These are phyloP conservation scores for Phocoena sinus DNA, from an alignment of 2,113 vertebrate genomes.

Conservation along the genomic window DNA sequence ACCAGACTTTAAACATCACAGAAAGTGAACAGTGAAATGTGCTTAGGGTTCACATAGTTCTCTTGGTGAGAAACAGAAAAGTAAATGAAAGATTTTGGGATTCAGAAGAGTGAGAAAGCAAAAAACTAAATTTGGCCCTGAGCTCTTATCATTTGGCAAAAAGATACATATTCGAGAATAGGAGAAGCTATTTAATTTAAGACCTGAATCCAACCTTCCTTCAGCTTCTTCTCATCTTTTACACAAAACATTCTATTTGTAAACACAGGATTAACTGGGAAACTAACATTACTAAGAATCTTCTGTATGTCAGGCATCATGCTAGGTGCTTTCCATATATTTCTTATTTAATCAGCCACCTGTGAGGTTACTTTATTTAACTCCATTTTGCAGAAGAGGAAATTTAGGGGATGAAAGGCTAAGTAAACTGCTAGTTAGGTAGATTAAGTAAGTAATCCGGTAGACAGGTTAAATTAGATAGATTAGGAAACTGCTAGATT, in stretches of 20 bases:
- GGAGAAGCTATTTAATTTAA: neutral
- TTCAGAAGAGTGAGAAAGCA: neutral
- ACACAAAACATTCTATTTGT: neutral
- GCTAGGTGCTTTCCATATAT: neutral
- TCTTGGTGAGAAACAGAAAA: neutral
- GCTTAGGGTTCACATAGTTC: neutral
- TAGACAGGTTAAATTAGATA: neutral
- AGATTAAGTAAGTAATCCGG: neutral
- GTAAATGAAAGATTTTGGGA: neutral
- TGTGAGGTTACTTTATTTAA: neutral
- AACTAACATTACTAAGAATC: neutral
- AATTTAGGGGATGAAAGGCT: neutral
- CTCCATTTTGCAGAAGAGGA: neutral
- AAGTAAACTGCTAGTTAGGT: neutral
- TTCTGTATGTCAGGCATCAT: neutral
- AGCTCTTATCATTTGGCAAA: neutral
- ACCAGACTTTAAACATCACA: neutral
- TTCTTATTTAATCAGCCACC: neutral
- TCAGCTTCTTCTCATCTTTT: neutral
- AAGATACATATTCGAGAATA: neutral
- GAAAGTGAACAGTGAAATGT: neutral
- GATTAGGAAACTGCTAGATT: neutral
- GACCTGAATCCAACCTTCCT: neutral
- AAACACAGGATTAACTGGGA: neutral
- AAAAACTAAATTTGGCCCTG: neutral